phyloP scores from a whole-genome alignment of 2,113 vertebrate species.

The Phyllostomus hastatus region DNA sequence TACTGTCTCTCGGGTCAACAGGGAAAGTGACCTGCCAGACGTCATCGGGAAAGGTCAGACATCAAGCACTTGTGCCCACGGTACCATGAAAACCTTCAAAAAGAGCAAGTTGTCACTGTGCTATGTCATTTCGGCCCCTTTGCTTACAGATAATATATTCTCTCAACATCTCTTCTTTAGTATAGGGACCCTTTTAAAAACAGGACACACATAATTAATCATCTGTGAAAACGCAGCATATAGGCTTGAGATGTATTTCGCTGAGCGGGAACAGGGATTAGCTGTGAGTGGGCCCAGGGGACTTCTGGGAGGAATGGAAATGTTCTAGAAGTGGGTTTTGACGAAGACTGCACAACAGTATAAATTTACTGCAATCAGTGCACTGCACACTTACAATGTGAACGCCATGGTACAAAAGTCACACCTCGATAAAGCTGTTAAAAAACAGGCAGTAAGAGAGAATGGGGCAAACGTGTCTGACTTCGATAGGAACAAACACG shows the following conservation, averaged over 20 bases:
- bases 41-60: background rate
- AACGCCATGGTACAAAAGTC: too few relatives aligned
- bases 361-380: too few relatives aligned
- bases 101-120: background rate
- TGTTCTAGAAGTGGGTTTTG: too few relatives aligned
- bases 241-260: background rate
- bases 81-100: background rate
- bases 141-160: background rate
- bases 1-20: background rate
- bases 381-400: too few relatives aligned
- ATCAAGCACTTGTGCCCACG: background rate
- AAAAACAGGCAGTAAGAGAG: too few relatives aligned
- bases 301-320: background rate
- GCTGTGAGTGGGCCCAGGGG: background rate
- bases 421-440: too few relatives aligned
- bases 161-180: background rate
- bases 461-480: too few relatives aligned
- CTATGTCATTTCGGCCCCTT: background rate
- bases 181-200: background rate
- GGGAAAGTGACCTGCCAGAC: background rate
- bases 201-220: background rate
- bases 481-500: too few relatives aligned
- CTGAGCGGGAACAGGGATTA: background rate
- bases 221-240: background rate
- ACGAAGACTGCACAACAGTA: too few relatives aligned